These are phyloP conservation scores for Chrysomela aeneicollis DNA, from an alignment of 2,888 invertebrate genomes.

Conservation along the genomic window DNA sequence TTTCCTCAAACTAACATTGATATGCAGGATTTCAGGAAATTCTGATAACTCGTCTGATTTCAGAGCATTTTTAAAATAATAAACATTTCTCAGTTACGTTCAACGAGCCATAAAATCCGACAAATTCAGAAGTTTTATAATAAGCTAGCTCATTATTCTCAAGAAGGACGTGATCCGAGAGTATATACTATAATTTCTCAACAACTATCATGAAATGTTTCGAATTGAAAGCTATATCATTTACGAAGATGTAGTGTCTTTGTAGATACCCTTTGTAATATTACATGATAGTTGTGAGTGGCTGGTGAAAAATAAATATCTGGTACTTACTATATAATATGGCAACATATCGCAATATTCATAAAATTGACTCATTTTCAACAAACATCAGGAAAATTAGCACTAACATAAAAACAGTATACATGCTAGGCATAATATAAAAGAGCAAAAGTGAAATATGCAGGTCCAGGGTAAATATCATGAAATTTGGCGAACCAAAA, in stretches of 20 bases:
- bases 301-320: not conserved
- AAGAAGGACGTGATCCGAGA: too few relatives aligned
- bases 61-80: not conserved
- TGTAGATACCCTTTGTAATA: too few relatives aligned
- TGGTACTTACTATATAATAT: not conserved
- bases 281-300: not conserved
- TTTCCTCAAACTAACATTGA: conserved; percentile 42
- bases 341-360: not conserved
- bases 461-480: not conserved
- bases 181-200: too few relatives aligned
- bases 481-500: too few relatives aligned
- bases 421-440: conserved; percentile 4
- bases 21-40: conserved; percentile 44
- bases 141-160: too few relatives aligned
- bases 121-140: not conserved
- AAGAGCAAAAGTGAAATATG: conserved; percentile 9
- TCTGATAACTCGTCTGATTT: conserved; percentile 4
- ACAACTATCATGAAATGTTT: too few relatives aligned
- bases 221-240: too few relatives aligned
- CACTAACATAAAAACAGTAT: not conserved
- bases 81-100: not conserved
- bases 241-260: too few relatives aligned
- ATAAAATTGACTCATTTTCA: conserved; percentile 3
- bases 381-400: not conserved
- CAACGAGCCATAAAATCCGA: not conserved